A percentile compares a stretch with the other conserved stretches of the same genome.
phyloP scores from a whole-genome alignment of 2,888 invertebrate species.

The Ceramica pisi region DNA sequence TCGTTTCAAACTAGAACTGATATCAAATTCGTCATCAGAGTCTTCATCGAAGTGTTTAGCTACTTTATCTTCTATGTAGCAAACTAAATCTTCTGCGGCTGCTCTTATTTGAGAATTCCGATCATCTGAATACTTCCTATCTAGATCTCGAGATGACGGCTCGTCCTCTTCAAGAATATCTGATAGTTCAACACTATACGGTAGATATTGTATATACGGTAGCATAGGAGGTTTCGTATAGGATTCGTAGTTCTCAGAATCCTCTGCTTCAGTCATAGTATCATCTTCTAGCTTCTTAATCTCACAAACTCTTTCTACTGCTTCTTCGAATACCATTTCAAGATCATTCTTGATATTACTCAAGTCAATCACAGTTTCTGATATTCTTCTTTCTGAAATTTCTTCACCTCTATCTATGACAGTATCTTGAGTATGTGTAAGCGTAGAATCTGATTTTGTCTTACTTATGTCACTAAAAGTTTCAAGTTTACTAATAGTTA shows the following conservation, averaged over 20 bases:
- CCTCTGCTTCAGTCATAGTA: constrained; percentile 86
- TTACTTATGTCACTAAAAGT: constrained; percentile 87
- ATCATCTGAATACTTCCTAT: constrained; percentile 76
- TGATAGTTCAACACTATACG: constrained; percentile 85
- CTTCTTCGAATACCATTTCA: constrained; percentile 84
- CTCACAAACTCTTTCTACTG: constrained; percentile 75
- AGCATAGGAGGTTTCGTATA: constrained; percentile 84
- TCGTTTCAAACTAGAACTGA: constrained; percentile 77
- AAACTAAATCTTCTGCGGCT: constrained; percentile 80
- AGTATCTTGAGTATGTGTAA: constrained; percentile 87
- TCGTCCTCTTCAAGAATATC: constrained; percentile 88
- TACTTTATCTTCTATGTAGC: constrained; percentile 82
- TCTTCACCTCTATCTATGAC: constrained; percentile 82
- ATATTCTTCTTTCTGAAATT: constrained; percentile 78
- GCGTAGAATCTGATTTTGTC: constrained; percentile 87
- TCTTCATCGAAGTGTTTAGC: constrained; percentile 77
- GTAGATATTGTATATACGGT: constrained; percentile 77
- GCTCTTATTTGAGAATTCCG: constrained; percentile 73
- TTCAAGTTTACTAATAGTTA: constrained; percentile 86
- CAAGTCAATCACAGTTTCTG: constrained; percentile 85
- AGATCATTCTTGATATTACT: constrained; percentile 85
- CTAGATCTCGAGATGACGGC: constrained; percentile 77
- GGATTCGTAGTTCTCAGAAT: constrained; percentile 83
- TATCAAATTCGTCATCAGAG: constrained; percentile 83
- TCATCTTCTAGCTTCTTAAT: constrained; percentile 78